A percentile compares a stretch with the other conserved stretches of the same genome.
phyloP scores from a whole-genome alignment of 2,797 vertebrate genomes.

The Odontamblyopus lacepedii region DNA sequence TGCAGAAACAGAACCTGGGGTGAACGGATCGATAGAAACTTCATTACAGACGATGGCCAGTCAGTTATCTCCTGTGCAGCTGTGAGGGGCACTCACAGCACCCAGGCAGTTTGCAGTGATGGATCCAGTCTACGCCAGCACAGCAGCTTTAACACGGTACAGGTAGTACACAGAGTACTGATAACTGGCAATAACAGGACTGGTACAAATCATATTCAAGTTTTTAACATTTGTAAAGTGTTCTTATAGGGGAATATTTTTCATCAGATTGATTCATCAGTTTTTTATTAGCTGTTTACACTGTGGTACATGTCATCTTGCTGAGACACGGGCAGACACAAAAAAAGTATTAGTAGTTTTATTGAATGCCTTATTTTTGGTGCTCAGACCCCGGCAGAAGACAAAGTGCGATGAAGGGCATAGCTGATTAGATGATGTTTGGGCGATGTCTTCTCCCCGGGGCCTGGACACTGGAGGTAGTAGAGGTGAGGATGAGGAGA shows the following conservation, averaged over 20 bases:
- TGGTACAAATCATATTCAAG: background rate
- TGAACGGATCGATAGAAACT: constrained; percentile 78
- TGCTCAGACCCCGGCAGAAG: too few relatives aligned
- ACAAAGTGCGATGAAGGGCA: too few relatives aligned
- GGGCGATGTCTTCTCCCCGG: too few relatives aligned
- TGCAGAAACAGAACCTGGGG: constrained; percentile 66
- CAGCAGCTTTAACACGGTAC: constrained; percentile 9
- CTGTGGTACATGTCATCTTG: too few relatives aligned
- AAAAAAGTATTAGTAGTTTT: too few relatives aligned
- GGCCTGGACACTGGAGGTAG: too few relatives aligned
- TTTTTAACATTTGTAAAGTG: background rate
- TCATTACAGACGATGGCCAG: constrained; percentile 70
- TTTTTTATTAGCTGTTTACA: too few relatives aligned
- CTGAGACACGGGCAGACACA: too few relatives aligned
- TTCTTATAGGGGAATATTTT: background rate
- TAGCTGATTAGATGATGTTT: too few relatives aligned
- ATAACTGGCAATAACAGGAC: background rate
- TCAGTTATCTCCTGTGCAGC: constrained; percentile 75
- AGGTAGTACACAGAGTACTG: background rate
- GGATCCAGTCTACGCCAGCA: constrained; percentile 59
- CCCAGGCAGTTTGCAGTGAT: constrained; percentile 50
- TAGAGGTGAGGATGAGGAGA: too few relatives aligned
- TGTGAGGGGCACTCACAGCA: constrained; percentile 67
- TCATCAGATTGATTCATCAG: too few relatives aligned
- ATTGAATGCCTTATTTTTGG: too few relatives aligned